phyloP scores from a whole-genome alignment of 1,140 invertebrate genomes.

The Drosophila watanabei region DNA sequence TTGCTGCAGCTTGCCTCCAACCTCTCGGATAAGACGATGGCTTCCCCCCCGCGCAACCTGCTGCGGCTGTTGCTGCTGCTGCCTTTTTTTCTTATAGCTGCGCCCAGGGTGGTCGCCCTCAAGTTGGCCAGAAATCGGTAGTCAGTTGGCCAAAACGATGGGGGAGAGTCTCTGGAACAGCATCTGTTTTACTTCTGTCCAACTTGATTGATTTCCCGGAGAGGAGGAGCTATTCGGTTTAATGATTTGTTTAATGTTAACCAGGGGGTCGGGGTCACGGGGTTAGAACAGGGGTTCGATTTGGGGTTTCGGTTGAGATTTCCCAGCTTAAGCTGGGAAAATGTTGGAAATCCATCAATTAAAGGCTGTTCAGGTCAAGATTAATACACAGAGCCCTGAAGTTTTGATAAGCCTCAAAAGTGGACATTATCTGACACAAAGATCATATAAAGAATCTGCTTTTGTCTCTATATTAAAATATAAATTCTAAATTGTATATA shows the following conservation, averaged over 20 bases:
- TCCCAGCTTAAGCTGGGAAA: conserved; percentile 16
- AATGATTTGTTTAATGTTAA: conserved; percentile 36
- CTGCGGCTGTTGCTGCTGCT: neutral
- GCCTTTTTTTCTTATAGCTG: conserved; percentile 4
- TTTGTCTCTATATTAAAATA: neutral
- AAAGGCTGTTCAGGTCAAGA: neutral
- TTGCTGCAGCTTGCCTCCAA: conserved; percentile 37
- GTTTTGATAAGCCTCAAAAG: conserved; percentile 1
- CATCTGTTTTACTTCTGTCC: conserved; percentile 44
- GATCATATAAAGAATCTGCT: neutral
- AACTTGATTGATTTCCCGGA: conserved; percentile 40
- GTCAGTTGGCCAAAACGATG: conserved; percentile 28
- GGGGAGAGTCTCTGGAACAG: conserved; percentile 1
- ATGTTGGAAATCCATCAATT: conserved; percentile 35
- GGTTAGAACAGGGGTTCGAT: conserved; percentile 13
- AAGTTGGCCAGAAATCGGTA: conserved; percentile 45
- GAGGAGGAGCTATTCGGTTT: conserved; percentile 1
- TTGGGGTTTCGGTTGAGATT: neutral
- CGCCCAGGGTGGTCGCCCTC: conserved; percentile 48
- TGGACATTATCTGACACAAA: neutral
- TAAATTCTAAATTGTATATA: neutral
- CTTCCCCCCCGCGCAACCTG: neutral
- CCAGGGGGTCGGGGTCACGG: conserved; percentile 15
- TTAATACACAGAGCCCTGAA: neutral
- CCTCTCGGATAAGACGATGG: conserved; percentile 2